Evolutionary conservation across 2,888 invertebrate genomes (phyloP).

Genomic region (Gnatocerus cornutus): DNA sequence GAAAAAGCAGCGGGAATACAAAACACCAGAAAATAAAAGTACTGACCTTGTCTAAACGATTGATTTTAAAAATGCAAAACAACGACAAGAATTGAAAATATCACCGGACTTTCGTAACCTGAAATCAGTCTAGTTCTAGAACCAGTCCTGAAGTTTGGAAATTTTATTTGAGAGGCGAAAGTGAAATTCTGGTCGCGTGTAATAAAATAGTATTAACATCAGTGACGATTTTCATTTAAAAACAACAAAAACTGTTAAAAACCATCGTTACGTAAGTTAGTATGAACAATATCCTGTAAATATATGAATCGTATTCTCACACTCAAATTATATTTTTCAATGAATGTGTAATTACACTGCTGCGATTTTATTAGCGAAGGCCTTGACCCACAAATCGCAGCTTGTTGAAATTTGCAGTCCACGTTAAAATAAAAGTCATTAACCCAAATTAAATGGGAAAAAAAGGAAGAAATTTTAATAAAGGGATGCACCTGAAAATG

Average conservation of each 20-base stretch:
- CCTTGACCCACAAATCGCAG: slow-evolving; percentile 50
- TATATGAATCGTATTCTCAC: slow-evolving; percentile 57
- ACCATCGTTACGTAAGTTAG: slow-evolving; percentile 53
- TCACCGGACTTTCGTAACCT: slow-evolving; percentile 43
- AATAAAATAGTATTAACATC: slow-evolving; percentile 15
- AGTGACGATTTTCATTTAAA: slow-evolving; percentile 10
- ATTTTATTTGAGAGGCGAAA: slow-evolving; percentile 47
- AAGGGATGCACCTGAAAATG: slow-evolving; percentile 40
- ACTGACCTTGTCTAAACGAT: slow-evolving; percentile 37
- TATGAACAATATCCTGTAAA: slow-evolving; percentile 60
- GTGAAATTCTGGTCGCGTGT: slow-evolving; percentile 39
- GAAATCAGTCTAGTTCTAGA: slow-evolving; percentile 48
- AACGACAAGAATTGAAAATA: slow-evolving; percentile 36
- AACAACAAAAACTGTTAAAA: slow-evolving; percentile 41
- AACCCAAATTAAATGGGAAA: slow-evolving; percentile 55
- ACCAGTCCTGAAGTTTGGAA: slow-evolving; percentile 50
- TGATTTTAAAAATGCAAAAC: slow-evolving; percentile 38
- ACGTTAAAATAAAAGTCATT: slow-evolving; percentile 54
- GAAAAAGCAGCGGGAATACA: slow-evolving; percentile 32
- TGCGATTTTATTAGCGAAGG: slow-evolving; percentile 46
- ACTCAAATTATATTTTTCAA: slow-evolving; percentile 53
- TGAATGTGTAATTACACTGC: slow-evolving; percentile 50
- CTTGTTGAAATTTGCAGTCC: slow-evolving; percentile 39
- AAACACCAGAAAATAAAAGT: slow-evolving; percentile 21
- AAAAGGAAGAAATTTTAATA: neutral